Percentiles rank a stretch among this genome's conserved stretches.
These are phyloP conservation scores for Neopipo cinnamomea DNA, from an alignment of 2,113 vertebrate genomes.

Conservation along the genomic window DNA sequence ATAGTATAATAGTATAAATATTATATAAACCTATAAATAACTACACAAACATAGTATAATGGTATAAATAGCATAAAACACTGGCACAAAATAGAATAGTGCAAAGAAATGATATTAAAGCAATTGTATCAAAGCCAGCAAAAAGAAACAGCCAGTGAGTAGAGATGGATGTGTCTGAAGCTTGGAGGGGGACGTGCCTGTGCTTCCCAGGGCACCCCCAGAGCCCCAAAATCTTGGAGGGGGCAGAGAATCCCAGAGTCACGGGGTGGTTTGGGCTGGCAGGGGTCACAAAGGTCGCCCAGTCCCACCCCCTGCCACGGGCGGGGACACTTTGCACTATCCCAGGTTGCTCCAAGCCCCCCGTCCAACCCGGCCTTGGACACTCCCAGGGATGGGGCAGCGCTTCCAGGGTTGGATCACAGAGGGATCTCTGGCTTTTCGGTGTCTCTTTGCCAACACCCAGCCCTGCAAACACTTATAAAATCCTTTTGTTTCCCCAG, in stretches of 20 bases:
- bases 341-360: neutral
- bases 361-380: neutral
- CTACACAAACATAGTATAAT: no score
- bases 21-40: no score
- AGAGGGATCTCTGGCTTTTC: neutral
- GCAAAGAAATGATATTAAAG: no score
- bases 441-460: neutral
- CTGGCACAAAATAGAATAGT: no score
- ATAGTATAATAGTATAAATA: no score
- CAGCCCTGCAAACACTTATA: neutral
- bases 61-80: no score
- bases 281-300: neutral
- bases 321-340: rapidly evolving
- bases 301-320: no score
- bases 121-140: no score
- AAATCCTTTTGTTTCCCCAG: neutral
- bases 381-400: neutral
- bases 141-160: no score
- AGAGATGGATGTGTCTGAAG: no score
- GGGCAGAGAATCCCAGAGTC: no score
- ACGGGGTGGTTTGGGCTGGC: neutral
- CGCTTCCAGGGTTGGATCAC: neutral
- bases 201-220: neutral
- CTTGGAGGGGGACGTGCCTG: rapidly evolving
- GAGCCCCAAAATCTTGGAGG: neutral